Percentiles rank a stretch among this genome's conserved stretches.
Conservation (phyloP, 2,113 vertebrate species). For the Zosterops hypoxanthus region DNA sequence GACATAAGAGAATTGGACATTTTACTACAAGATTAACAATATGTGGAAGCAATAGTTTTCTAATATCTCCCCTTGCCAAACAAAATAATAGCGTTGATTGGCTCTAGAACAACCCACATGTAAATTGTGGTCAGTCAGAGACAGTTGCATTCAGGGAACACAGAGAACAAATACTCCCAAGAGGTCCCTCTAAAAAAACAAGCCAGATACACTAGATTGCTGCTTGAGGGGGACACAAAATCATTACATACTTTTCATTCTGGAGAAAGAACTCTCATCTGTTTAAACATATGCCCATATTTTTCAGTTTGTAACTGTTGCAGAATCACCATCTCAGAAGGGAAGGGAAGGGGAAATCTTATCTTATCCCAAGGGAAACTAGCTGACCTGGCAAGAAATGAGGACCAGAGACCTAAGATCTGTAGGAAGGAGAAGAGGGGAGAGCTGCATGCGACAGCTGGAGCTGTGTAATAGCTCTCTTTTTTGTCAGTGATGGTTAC, state of each 20-base stretch:
- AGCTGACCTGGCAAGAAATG: background rate
- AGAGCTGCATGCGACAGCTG: background rate
- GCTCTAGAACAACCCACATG: background rate
- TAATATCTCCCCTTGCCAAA: slow-evolving; percentile 21
- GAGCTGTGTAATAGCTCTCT: background rate
- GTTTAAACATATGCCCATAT: background rate
- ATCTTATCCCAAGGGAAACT: background rate
- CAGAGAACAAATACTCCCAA: background rate
- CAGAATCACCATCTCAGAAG: background rate
- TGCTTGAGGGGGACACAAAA: background rate
- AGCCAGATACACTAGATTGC: background rate
- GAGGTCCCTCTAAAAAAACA: background rate
- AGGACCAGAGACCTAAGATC: background rate
- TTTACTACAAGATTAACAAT: slow-evolving; percentile 49
- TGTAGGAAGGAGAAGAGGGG: background rate
- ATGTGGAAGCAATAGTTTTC: slow-evolving; percentile 54
- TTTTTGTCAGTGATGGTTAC: background rate
- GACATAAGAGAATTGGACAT: background rate
- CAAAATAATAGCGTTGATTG: background rate
- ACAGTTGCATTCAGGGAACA: background rate
- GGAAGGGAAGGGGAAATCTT: background rate
- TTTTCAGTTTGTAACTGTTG: background rate
- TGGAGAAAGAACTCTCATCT: background rate
- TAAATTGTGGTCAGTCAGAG: background rate
- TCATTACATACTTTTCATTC: background rate